phyloP scores from a whole-genome alignment of 2,113 vertebrate genomes.

The Acrocephalus kingi region DNA sequence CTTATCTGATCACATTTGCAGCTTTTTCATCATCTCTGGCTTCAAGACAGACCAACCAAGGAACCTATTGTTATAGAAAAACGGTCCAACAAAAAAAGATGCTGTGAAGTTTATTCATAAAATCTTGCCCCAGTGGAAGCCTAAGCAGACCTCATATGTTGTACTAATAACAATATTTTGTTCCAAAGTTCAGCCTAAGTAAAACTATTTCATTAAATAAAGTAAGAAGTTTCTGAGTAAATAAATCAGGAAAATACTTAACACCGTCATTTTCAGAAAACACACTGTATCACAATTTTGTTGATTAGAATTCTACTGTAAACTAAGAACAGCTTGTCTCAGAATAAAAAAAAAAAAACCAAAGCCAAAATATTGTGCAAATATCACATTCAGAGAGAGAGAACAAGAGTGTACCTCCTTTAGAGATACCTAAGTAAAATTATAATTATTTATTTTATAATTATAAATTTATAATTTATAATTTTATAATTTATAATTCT shows the following conservation, averaged over 20 bases:
- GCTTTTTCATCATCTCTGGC: background rate
- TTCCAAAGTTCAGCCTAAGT: background rate
- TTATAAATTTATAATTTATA: too few relatives aligned
- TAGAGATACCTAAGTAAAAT: background rate
- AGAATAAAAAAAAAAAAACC: background rate
- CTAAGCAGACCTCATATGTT: background rate
- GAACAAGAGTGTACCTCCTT: background rate
- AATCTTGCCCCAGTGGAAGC: background rate
- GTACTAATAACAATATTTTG: background rate
- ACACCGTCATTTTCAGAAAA: background rate
- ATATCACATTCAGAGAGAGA: background rate
- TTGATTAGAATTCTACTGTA: background rate
- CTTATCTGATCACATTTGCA: background rate
- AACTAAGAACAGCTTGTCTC: background rate
- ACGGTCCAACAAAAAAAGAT: background rate
- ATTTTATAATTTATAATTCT: too few relatives aligned
- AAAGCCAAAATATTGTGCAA: background rate
- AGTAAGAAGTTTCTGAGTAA: background rate
- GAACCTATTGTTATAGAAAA: background rate
- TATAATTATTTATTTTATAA: background rate
- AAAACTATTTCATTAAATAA: background rate
- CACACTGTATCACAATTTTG: background rate
- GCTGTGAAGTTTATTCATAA: background rate
- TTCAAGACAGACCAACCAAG: background rate
- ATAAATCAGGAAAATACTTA: background rate